A percentile compares a stretch with the other conserved stretches of the same genome.
Evolutionary conservation across 1,140 invertebrate species (phyloP).

Genomic region (Meteorus sp.): DNA sequence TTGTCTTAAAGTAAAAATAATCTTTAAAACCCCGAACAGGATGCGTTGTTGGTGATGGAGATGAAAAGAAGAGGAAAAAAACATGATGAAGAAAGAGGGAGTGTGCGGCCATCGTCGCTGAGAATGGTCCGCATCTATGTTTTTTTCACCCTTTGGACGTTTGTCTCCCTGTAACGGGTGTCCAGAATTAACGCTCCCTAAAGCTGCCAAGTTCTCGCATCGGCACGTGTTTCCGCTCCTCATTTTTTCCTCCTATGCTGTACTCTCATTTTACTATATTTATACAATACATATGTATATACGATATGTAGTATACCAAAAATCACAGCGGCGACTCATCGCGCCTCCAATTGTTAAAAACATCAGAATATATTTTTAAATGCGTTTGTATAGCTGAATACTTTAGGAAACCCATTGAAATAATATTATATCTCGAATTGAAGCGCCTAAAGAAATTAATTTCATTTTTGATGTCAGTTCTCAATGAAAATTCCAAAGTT

Average conservation of each 20-base stretch:
- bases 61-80: conserved; percentile 26
- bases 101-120: conserved; percentile 50
- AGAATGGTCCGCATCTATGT: conserved; percentile 43
- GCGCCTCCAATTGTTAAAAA: too few species aligned
- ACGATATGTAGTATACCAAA: background rate
- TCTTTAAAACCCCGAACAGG: conserved; percentile 60
- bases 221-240: conserved; percentile 14
- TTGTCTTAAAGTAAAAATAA: conserved; percentile 60
- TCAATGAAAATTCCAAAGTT: too few species aligned
- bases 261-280: background rate
- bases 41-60: conserved; percentile 37
- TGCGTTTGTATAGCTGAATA: too few species aligned
- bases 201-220: background rate
- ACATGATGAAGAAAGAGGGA: conserved; percentile 2
- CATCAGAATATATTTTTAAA: too few species aligned
- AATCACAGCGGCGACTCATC: too few species aligned
- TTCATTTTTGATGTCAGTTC: too few species aligned
- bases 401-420: too few species aligned
- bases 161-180: conserved; percentile 51
- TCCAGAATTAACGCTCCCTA: conserved; percentile 48
- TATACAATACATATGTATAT: background rate
- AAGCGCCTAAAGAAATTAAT: too few species aligned
- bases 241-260: background rate
- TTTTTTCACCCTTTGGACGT: conserved; percentile 59
- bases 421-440: too few species aligned